Evolutionary conservation across 2,113 vertebrate genomes (phyloP).

Genomic region (Morone saxatilis): DNA sequence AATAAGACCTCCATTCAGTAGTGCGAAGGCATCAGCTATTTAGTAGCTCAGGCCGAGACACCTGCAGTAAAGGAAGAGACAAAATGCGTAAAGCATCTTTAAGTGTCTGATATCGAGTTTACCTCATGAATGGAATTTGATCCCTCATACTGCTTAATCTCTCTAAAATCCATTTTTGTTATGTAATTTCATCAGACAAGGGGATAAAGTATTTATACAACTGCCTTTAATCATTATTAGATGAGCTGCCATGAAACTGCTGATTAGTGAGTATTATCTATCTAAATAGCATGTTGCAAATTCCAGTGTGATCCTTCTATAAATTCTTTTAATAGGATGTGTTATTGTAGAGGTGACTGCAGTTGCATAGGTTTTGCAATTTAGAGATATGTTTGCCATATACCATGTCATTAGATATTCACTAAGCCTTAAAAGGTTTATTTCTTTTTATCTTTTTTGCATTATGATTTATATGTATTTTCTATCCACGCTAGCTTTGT

Average conservation of each 20-base stretch:
- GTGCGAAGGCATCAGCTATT: constrained; percentile 39
- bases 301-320: background rate
- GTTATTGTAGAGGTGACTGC: background rate
- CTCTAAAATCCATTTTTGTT: constrained; percentile 8
- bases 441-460: background rate
- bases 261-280: background rate
- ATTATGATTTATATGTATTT: background rate
- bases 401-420: background rate
- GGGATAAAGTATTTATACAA: constrained; percentile 37
- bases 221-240: constrained; percentile 42
- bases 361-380: background rate
- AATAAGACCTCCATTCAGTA: constrained; percentile 64
- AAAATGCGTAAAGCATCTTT: constrained; percentile 51
- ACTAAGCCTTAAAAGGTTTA: background rate
- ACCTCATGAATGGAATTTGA: constrained; percentile 42
- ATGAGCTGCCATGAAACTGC: background rate
- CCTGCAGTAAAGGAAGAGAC: constrained; percentile 58
- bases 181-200: constrained; percentile 10
- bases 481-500: background rate
- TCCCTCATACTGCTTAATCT: constrained; percentile 41
- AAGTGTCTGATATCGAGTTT: constrained; percentile 47
- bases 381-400: background rate
- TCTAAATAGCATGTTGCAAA: background rate
- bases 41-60: constrained; percentile 42
- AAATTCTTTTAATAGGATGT: background rate